Conservation (phyloP, 92 coral and sea anemone genomes). For the Porites rus region DNA sequence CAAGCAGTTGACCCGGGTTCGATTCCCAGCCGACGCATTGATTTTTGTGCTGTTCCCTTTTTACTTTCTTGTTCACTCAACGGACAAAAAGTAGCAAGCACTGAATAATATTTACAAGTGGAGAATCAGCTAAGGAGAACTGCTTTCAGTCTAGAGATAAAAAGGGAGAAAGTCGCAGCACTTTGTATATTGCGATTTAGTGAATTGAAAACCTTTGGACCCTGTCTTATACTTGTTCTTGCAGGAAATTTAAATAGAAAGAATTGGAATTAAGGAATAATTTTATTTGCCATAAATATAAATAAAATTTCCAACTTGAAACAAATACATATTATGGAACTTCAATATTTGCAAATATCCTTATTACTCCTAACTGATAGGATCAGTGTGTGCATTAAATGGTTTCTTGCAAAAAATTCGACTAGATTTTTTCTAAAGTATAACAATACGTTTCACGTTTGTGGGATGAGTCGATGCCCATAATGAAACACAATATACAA, state of each 20-base stretch:
- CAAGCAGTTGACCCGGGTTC: conserved; percentile 87
- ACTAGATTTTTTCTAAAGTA: not conserved
- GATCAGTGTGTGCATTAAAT: conserved; percentile 4
- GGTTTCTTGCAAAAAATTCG: not conserved
- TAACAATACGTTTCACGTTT: conserved; percentile 3
- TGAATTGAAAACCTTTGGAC: not conserved
- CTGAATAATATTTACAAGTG: not conserved
- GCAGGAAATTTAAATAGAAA: not conserved
- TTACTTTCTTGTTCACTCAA: too few relatives aligned
- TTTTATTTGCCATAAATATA: not conserved
- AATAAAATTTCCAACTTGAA: not conserved
- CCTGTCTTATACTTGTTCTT: not conserved
- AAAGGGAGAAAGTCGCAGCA: not conserved
- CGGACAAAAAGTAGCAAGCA: too few relatives aligned
- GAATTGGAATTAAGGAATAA: not conserved
- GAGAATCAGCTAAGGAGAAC: too few relatives aligned
- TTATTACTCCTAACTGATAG: not conserved
- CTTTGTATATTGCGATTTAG: not conserved
- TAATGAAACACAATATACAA: not conserved
- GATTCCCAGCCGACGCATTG: conserved; percentile 82
- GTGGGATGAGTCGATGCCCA: not conserved
- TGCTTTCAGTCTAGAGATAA: not conserved
- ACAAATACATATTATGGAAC: not conserved
- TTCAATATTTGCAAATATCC: not conserved
- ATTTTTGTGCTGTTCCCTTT: too few relatives aligned